Conservation (phyloP, 2,113 vertebrate genomes). For the Phodopus roborovskii region DNA sequence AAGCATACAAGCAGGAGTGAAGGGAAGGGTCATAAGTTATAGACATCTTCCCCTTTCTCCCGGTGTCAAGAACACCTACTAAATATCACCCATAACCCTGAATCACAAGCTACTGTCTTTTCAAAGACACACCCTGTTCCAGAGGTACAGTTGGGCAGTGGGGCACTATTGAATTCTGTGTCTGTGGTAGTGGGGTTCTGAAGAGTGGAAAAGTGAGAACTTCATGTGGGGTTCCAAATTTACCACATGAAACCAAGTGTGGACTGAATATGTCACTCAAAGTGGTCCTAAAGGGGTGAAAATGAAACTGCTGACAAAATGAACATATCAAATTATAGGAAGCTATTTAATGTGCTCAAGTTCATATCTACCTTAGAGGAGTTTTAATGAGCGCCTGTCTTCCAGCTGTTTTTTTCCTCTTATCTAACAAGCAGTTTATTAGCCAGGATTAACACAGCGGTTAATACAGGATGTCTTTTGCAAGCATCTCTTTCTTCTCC, state of each 20-base stretch:
- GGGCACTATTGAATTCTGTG: neutral
- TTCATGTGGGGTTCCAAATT: neutral
- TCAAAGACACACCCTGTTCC: neutral
- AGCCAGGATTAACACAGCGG: neutral
- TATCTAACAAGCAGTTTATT: constrained; percentile 5
- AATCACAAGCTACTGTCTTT: neutral
- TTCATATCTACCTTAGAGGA: constrained; percentile 8
- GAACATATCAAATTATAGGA: neutral
- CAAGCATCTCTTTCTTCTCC: neutral
- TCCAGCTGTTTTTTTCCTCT: constrained; percentile 30
- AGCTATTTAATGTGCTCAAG: constrained; percentile 18
- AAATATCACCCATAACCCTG: neutral
- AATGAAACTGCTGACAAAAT: constrained; percentile 57
- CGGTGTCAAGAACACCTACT: neutral
- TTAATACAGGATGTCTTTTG: neutral
- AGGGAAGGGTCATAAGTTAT: neutral
- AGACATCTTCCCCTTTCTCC: neutral
- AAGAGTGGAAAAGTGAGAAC: neutral
- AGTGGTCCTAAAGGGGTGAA: neutral
- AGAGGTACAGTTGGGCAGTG: neutral
- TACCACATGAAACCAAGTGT: neutral
- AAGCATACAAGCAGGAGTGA: neutral
- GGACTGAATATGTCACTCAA: constrained; percentile 29
- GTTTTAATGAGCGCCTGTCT: constrained; percentile 42
- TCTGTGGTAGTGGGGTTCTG: neutral